phyloP scores from a whole-genome alignment of 2,888 invertebrate species.

The Hirtodrosophila duncani region DNA sequence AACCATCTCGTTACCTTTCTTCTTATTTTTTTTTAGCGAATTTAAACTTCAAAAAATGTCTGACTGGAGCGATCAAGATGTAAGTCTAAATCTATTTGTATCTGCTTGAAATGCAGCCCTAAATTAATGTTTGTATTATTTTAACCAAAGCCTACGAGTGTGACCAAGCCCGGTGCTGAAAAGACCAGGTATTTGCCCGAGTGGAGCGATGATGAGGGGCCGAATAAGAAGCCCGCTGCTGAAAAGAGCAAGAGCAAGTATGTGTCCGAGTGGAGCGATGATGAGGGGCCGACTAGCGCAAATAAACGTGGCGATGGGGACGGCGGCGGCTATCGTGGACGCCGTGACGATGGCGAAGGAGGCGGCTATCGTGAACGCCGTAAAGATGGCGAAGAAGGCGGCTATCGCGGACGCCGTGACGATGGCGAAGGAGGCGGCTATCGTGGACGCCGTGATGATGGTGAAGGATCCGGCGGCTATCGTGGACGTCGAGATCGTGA shows the following conservation, averaged over 20 bases:
- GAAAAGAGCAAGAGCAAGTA: background rate
- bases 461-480: slow-evolving; percentile 32
- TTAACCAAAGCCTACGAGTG: too few relatives aligned
- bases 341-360: slow-evolving; percentile 8
- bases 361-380: slow-evolving; percentile 8
- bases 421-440: slow-evolving; percentile 14
- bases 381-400: slow-evolving; percentile 13
- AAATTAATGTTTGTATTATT: too few relatives aligned
- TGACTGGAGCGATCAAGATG: slow-evolving; percentile 62
- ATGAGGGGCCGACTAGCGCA: too few relatives aligned
- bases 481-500: slow-evolving; percentile 32
- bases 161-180: too few relatives aligned
- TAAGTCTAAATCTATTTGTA: background rate
- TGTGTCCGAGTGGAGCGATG: slow-evolving; percentile 31
- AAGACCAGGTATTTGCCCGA: too few relatives aligned
- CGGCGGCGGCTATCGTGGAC: slow-evolving; percentile 7
- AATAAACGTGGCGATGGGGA: slow-evolving; percentile 8
- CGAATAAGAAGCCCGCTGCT: too few relatives aligned
- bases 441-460: slow-evolving; percentile 15
- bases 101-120: too few relatives aligned
- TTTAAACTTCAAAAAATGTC: slow-evolving; percentile 46
- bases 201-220: too few relatives aligned
- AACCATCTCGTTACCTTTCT: background rate
- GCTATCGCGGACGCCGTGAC: slow-evolving; percentile 14
- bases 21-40: slow-evolving; percentile 2